Evolutionary conservation across 2,797 vertebrate genomes (phyloP).

Genomic region (Onychomys arenicola): DNA sequence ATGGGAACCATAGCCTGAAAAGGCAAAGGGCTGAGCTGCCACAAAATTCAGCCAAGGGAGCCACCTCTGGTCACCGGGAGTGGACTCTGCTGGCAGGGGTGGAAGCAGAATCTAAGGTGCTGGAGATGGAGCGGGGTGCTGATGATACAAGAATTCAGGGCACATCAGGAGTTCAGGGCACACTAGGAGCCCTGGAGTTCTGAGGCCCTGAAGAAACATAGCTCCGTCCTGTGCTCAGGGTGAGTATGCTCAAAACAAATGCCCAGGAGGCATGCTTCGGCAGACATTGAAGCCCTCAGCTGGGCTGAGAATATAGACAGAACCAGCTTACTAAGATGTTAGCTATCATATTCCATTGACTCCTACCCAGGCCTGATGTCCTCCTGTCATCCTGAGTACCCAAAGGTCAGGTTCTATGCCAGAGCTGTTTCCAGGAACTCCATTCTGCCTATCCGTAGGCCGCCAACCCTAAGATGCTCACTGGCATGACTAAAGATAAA

Average conservation of each 20-base stretch:
- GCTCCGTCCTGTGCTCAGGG: neutral
- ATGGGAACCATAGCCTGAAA: neutral
- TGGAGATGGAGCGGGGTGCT: neutral
- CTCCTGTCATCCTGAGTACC: neutral
- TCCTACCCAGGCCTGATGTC: neutral
- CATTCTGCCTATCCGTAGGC: constrained; percentile 85
- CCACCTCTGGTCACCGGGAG: neutral
- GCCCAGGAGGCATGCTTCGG: fast-evolving
- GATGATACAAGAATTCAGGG: neutral
- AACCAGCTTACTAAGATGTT: no score
- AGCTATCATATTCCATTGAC: no score
- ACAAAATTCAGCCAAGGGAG: neutral
- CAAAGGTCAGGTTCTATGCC: constrained; percentile 92
- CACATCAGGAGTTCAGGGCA: neutral
- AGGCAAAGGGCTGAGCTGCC: neutral
- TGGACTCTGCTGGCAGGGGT: neutral
- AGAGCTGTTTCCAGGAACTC: constrained; percentile 88
- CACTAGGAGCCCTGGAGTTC: neutral
- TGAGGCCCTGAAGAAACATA: neutral
- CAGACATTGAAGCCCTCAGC: neutral
- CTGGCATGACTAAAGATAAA: constrained; percentile 88
- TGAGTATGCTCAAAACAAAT: neutral
- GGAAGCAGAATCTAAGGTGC: neutral
- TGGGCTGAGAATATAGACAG: neutral
- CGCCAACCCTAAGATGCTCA: constrained; percentile 86